phyloP scores from a whole-genome alignment of 2,888 invertebrate species.

The Tetropium fuscum region DNA sequence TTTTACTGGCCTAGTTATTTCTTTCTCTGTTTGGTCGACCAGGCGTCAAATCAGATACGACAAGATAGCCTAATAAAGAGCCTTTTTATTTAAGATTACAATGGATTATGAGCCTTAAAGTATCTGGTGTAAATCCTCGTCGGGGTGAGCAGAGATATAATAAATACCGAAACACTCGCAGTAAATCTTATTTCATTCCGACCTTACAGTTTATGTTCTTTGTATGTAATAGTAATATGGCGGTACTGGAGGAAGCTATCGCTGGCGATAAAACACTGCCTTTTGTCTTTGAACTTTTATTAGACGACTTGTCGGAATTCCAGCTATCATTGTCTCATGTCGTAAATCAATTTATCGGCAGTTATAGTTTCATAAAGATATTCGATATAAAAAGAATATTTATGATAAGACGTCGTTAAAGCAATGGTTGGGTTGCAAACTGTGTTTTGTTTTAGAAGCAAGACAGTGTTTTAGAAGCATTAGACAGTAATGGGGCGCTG shows the following conservation, averaged over 20 bases:
- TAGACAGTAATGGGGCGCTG: conserved; percentile 13
- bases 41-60: too few relatives aligned
- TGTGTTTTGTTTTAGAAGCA: neutral
- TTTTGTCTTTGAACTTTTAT: conserved; percentile 14
- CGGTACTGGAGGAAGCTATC: neutral
- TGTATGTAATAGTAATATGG: conserved; percentile 1
- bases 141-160: too few relatives aligned
- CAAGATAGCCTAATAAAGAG: too few relatives aligned
- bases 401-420: conserved; percentile 7
- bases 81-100: too few relatives aligned
- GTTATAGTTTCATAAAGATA: conserved; percentile 4
- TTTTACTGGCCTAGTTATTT: too few relatives aligned
- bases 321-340: conserved; percentile 1
- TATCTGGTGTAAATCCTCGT: too few relatives aligned
- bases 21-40: too few relatives aligned
- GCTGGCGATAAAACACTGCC: conserved; percentile 1
- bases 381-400: conserved; percentile 1
- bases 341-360: conserved; percentile 14
- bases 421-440: conserved; percentile 9
- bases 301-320: conserved; percentile 11
- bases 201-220: conserved; percentile 6
- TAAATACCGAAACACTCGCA: neutral
- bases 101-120: too few relatives aligned
- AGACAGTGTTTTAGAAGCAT: too few relatives aligned
- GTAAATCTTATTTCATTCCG: conserved; percentile 2